Base-by-base conservation (phyloP, 1,140 invertebrate species). In the Zaprionus nigranus region DNA sequence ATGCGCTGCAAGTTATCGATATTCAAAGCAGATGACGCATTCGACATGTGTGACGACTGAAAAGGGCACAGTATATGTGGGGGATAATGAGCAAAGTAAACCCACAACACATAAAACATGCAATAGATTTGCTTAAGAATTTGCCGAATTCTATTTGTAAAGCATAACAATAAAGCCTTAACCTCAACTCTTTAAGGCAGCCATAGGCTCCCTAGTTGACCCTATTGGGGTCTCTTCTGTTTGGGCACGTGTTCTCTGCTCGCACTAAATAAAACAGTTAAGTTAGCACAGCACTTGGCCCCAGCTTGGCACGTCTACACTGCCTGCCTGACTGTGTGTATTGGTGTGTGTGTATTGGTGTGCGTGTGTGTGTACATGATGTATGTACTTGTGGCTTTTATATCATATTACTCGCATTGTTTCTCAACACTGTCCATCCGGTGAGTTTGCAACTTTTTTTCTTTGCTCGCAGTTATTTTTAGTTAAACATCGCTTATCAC, bases 401-500 rank as follows among this genome's bases (percentile, higher is more conserved):
- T 65, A 75, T 75, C 61, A 46, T 15, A 71, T 75, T 75, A 70
- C 73, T 34, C 36, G 59, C 67, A 75, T 58, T 75, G 72, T 67
- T 73, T 57, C 43, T 67, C 40, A 40, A 69, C 57, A 22, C 40
- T 43, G 67, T 26, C 49, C 77, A 72, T 24, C 46, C 46, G 20
- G 46, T 77, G 74, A 77, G 63, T 73, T 54, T 56, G 68, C 67
- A 62, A 76, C 57, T 77, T 77, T 64, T 57, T 56, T 40, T 17
- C 12, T 9, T 13, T 34, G 38, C 9, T 58, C 36, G 74, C 58
- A 56, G 67, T 78, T 79, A 76, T 76, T 79, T 79, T 71, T 79
- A 79, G 77, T 63, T 72, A 79, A 79, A 75, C 62, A 62, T 64
- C 51, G 77, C 77, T 79, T 79, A 79, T 79, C 77, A 70, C 65